Conservation (phyloP, 2,797 vertebrate species). For the Labroides dimidiatus region DNA sequence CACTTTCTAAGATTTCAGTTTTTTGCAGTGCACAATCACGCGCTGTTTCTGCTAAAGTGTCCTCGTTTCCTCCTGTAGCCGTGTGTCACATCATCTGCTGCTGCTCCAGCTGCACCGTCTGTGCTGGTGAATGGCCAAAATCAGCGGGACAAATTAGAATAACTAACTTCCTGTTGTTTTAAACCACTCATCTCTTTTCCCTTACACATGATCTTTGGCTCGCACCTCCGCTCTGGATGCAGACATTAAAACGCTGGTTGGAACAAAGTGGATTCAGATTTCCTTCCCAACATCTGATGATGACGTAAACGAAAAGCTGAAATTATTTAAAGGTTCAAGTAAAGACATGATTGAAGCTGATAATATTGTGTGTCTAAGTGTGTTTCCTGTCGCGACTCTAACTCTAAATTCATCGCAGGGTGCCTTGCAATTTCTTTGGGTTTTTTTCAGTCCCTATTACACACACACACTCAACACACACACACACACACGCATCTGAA, state of each 20-base stretch:
- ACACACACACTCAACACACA: slow-evolving; percentile 26
- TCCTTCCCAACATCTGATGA: too few species aligned
- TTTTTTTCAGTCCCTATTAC: slow-evolving; percentile 24
- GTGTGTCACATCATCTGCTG: not conserved
- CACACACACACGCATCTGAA: slow-evolving; percentile 22
- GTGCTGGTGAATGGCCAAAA: not conserved
- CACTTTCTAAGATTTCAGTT: too few species aligned
- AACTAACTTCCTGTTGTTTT: not conserved
- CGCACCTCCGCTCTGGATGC: not conserved
- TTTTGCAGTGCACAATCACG: too few species aligned
- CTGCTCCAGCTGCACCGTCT: not conserved
- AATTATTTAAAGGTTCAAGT: slow-evolving; percentile 21
- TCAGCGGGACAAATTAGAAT: not conserved
- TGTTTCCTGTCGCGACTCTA: slow-evolving; percentile 21
- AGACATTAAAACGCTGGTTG: not conserved
- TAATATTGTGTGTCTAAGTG: slow-evolving; percentile 13
- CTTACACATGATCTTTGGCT: not conserved
- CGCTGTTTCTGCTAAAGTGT: not conserved
- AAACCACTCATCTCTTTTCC: not conserved
- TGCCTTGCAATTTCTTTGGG: slow-evolving; percentile 28
- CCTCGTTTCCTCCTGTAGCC: not conserved
- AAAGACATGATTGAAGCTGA: slow-evolving; percentile 16
- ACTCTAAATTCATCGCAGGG: slow-evolving; percentile 23
- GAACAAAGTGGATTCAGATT: too few species aligned
- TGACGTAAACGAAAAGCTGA: too few species aligned